Base-by-base conservation (phyloP, 2,888 invertebrate genomes). In the Rhimphoctona megacephalus region DNA sequence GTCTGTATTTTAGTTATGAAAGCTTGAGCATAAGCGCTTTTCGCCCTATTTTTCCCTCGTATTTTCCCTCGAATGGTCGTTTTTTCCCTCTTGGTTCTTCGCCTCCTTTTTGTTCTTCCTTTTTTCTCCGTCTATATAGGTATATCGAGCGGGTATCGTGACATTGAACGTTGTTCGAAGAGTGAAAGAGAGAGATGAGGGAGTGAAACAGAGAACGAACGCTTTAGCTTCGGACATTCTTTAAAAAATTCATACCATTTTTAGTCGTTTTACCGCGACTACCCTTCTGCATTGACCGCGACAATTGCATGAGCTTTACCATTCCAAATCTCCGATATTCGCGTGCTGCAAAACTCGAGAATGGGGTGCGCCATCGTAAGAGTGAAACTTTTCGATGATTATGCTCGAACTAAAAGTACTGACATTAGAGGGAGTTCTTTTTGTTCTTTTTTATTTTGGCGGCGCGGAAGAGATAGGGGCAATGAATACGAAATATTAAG, bases 191-290 rank as follows among this genome's bases (percentile, higher is more conserved):
- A 11, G 67, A 39, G 30, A 61, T n/a, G 70, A 46, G 70, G 19
- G 70, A 49, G 46, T 5, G 69, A 69, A 25, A 46, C 17, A 25
- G 69, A 43, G 52, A 72, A 19, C 54, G 25, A 67, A 57, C 33
- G 79, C 83, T 70, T 81, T 82, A 84, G 84, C 84, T 86, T 82
- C 84, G 85, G 33, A 77, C 57, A 30, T 46, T 33, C 22, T 81
- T 86, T 88, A 69, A 88, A 88, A 88, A 83, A 90, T 92, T 91
- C 88, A 91, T 88, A 73, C 49, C 88, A 91, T 88, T 91, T 91
- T 91, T 89, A 91, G 86, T 74, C 78, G 80, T 39, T 83, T 61
- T 61, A 61, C 89, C 83, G 85, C 79, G 87, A 83, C 82, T 85
- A 88, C 88, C 88, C 89, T 85, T 87, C 85, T 80, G 80, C 85